phyloP scores from a whole-genome alignment of 2,113 vertebrate genomes.

The Myotis brandtii region DNA sequence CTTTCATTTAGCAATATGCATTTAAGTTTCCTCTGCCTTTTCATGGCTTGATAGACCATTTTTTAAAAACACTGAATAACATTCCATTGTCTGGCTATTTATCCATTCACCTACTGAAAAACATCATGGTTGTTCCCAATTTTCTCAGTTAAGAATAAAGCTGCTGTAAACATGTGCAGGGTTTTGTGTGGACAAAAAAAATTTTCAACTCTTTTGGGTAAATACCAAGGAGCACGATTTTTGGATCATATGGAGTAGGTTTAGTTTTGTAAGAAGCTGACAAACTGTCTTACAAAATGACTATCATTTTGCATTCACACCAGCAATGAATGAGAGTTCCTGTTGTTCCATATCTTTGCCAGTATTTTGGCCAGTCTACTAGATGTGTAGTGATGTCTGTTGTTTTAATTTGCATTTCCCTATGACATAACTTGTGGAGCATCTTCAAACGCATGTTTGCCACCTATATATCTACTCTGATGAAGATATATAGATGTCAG shows the following conservation, averaged over 20 bases:
- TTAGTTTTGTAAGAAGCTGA: conserved; percentile 10
- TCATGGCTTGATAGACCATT: neutral
- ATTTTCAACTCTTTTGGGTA: neutral
- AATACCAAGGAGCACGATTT: neutral
- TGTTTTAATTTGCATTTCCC: neutral
- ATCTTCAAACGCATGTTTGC: neutral
- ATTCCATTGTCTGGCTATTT: neutral
- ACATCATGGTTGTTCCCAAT: neutral
- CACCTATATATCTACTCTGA: neutral
- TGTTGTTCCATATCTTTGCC: neutral
- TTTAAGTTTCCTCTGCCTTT: neutral
- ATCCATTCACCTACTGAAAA: neutral
- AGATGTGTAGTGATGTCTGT: neutral
- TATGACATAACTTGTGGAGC: neutral
- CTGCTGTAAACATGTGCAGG: neutral
- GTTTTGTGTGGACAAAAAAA: neutral
- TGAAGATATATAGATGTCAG: neutral
- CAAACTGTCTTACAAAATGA: neutral
- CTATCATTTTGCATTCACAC: neutral
- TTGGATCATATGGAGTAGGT: neutral
- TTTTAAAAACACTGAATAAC: neutral
- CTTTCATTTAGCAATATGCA: neutral
- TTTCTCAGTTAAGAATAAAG: neutral
- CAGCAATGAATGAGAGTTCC: neutral
- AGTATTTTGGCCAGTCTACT: neutral